phyloP scores from a whole-genome alignment of 1,140 invertebrate genomes.

The Stenopsyche tienmushanensis region DNA sequence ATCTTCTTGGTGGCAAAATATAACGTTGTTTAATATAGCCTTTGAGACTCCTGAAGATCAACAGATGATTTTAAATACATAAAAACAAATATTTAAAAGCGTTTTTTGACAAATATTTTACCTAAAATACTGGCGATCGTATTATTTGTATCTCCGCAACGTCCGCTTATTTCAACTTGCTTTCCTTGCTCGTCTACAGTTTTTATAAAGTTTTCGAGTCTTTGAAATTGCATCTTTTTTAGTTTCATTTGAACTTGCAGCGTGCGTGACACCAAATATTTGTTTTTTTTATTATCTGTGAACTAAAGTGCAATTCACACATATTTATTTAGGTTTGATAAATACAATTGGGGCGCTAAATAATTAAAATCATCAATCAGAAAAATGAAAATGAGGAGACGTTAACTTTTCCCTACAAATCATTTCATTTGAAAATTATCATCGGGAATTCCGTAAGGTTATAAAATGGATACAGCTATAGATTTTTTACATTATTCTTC shows the following conservation, averaged over 20 bases:
- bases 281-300: conserved; percentile 61
- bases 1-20: conserved; percentile 99
- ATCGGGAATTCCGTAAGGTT: too few relatives aligned
- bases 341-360: too few relatives aligned
- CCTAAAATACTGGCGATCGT: conserved; percentile 53
- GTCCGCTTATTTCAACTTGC: conserved; percentile 52
- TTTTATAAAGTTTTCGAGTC: conserved; percentile 66
- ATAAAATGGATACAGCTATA: too few relatives aligned
- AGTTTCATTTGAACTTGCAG: conserved; percentile 64
- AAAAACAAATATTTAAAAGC: background rate
- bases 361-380: too few relatives aligned
- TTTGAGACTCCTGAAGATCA: conserved; percentile 74
- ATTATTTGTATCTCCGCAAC: conserved; percentile 52
- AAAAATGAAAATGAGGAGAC: too few relatives aligned
- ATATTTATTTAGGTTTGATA: too few relatives aligned
- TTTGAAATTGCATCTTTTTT: conserved; percentile 62
- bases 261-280: conserved; percentile 61
- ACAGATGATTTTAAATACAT: conserved; percentile 8
- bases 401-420: too few relatives aligned
- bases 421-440: too few relatives aligned
- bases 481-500: too few relatives aligned
- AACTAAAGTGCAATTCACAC: too few relatives aligned
- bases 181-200: conserved; percentile 49
- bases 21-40: conserved; percentile 92
- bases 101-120: conserved; percentile 31